Percentiles rank a stretch among this genome's conserved stretches.
phyloP scores from a whole-genome alignment of 2,797 vertebrate genomes.

The Melanotaenia pygmaea region DNA sequence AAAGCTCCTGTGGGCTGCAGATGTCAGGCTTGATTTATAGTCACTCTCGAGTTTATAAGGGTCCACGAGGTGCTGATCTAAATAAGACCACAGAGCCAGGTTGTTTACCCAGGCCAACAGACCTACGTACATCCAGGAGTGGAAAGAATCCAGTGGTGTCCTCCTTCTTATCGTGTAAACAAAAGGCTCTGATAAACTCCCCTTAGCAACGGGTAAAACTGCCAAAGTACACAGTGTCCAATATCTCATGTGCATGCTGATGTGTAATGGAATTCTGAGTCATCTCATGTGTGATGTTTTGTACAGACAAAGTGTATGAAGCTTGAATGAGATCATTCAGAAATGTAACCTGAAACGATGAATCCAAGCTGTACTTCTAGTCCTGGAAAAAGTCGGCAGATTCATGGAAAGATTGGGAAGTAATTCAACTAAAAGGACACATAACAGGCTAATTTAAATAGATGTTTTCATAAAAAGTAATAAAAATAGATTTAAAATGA shows the following conservation, averaged over 20 bases:
- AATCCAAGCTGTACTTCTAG: no score
- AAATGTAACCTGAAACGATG: no score
- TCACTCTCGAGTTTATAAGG: conserved; percentile 10
- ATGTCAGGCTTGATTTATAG: conserved; percentile 22
- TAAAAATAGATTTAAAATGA: no score
- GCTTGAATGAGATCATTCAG: no score
- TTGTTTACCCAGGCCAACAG: conserved; percentile 47
- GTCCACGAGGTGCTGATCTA: conserved; percentile 30
- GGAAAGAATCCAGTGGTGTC: conserved; percentile 52
- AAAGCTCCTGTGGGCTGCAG: conserved; percentile 1
- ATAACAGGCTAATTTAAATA: no score
- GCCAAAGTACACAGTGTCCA: conserved; percentile 15
- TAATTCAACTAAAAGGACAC: no score
- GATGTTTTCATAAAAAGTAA: no score
- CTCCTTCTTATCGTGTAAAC: conserved; percentile 45
- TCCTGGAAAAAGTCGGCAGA: no score
- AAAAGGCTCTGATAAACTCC: conserved; percentile 44
- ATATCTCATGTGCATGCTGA: not conserved
- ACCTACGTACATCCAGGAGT: conserved; percentile 14
- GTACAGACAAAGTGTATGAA: no score
- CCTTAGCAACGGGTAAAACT: conserved; percentile 38
- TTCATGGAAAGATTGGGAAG: no score
- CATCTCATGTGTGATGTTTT: not conserved
- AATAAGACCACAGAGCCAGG: conserved; percentile 15
- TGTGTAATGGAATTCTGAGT: not conserved